phyloP scores from a whole-genome alignment of 2,797 vertebrate species.

The Selene dorsalis region DNA sequence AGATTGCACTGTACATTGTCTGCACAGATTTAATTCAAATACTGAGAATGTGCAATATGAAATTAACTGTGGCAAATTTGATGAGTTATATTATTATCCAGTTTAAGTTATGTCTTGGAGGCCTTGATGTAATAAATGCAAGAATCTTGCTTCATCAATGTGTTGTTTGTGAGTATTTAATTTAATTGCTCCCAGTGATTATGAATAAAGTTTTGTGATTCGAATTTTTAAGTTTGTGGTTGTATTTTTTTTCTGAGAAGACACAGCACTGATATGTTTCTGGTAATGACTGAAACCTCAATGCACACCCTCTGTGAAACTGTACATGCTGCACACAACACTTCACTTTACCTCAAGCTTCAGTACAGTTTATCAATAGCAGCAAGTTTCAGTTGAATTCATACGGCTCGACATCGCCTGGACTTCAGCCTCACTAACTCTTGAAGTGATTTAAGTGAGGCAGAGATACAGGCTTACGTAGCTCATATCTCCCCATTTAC shows the following conservation, averaged over 20 bases:
- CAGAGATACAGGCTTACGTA: conserved; percentile 48
- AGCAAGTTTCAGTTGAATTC: not conserved
- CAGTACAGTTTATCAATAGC: not conserved
- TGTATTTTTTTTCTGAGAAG: not conserved
- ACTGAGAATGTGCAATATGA: conserved; percentile 42
- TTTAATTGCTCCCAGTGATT: not conserved
- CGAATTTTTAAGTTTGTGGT: not conserved
- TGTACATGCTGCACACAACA: not conserved
- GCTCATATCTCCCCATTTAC: conserved; percentile 48
- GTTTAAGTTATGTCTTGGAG: not conserved
- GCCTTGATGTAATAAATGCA: conserved; percentile 13
- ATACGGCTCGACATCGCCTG: conserved; percentile 26
- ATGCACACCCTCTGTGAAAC: not conserved
- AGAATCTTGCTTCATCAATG: not conserved
- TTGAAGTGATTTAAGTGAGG: conserved; percentile 51
- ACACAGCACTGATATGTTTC: not conserved
- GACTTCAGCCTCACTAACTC: conserved; percentile 70
- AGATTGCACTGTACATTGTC: conserved; percentile 7
- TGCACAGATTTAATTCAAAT: conserved; percentile 1
- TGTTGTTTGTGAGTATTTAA: conserved; percentile 2
- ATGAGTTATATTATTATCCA: conserved; percentile 8
- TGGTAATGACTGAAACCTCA: not conserved
- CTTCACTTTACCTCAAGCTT: conserved; percentile 14
- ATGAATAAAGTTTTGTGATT: conserved; percentile 36
- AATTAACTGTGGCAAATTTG: not conserved